Conservation (phyloP, 2,797 vertebrate species). For the Sebastes ruberrimus region DNA sequence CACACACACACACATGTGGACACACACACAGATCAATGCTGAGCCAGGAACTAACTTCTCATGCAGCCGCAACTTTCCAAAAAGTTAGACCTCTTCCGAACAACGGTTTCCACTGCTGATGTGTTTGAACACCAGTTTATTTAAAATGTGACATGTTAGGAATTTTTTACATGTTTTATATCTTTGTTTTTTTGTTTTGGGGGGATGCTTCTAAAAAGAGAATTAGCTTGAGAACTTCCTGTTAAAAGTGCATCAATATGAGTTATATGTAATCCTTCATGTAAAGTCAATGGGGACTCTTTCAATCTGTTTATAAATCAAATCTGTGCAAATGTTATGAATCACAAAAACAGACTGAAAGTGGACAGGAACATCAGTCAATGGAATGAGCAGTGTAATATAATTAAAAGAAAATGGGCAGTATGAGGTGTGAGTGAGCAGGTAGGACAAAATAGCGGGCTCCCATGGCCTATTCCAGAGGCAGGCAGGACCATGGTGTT, state of each 20-base stretch:
- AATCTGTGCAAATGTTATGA: constrained; percentile 3
- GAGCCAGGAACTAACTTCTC: constrained; percentile 24
- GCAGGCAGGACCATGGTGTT: constrained; percentile 75
- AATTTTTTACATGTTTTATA: not conserved
- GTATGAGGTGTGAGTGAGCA: constrained; percentile 67
- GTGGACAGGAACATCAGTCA: constrained; percentile 14
- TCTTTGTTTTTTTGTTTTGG: constrained; percentile 4
- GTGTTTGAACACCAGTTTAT: not conserved
- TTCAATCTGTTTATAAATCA: not conserved
- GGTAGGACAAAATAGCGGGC: constrained; percentile 52
- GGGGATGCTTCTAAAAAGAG: not conserved
- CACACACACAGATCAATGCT: constrained; percentile 45
- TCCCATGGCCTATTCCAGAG: constrained; percentile 53
- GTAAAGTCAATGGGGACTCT: not conserved
- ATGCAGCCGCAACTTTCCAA: constrained; percentile 21
- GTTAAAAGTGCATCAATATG: not conserved
- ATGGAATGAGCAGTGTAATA: constrained; percentile 23
- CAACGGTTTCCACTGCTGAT: not conserved
- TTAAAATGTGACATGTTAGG: not conserved
- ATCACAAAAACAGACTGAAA: not conserved
- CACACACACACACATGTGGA: not conserved
- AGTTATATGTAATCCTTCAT: not conserved
- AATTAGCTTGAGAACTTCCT: constrained; percentile 5
- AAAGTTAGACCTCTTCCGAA: not conserved
- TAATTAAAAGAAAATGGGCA: constrained; percentile 43